Evolutionary conservation across 2,888 invertebrate species (phyloP).

Genomic region (Epinotia nisella): DNA sequence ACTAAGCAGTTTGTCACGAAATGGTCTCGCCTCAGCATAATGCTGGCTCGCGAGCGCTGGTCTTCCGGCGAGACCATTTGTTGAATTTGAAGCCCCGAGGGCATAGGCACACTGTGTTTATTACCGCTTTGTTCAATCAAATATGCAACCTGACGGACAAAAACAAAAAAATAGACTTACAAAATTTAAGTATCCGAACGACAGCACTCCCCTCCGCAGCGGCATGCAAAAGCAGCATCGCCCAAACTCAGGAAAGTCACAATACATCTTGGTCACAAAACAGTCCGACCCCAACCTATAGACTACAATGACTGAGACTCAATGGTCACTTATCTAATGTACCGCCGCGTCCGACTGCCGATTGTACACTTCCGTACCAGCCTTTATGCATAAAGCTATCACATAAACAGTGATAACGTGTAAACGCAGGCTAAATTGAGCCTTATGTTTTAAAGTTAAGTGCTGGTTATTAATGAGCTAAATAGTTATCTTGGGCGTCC

Average conservation of each 20-base stretch:
- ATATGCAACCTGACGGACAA: too few species aligned
- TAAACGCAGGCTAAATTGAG: neutral
- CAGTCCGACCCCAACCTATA: neutral
- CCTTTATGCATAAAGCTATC: constrained; percentile 33
- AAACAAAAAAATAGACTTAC: constrained; percentile 58
- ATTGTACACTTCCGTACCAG: constrained; percentile 38
- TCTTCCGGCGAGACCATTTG: too few species aligned
- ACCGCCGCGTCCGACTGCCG: constrained; percentile 12
- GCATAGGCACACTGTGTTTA: too few species aligned
- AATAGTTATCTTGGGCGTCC: neutral
- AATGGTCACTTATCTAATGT: constrained; percentile 39
- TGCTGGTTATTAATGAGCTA: neutral
- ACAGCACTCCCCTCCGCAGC: constrained; percentile 65
- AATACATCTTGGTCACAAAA: constrained; percentile 61
- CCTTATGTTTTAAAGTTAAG: neutral
- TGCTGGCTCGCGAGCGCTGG: too few species aligned
- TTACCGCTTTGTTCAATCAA: too few species aligned
- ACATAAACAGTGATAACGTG: constrained; percentile 1
- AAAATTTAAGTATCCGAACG: constrained; percentile 68
- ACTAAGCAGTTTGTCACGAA: too few species aligned
- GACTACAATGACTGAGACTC: constrained; percentile 5
- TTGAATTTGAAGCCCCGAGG: too few species aligned
- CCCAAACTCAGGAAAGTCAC: constrained; percentile 61
- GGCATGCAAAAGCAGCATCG: constrained; percentile 77
- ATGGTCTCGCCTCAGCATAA: too few species aligned